phyloP scores from a whole-genome alignment of 2,888 invertebrate genomes.

The Oithona nana region DNA sequence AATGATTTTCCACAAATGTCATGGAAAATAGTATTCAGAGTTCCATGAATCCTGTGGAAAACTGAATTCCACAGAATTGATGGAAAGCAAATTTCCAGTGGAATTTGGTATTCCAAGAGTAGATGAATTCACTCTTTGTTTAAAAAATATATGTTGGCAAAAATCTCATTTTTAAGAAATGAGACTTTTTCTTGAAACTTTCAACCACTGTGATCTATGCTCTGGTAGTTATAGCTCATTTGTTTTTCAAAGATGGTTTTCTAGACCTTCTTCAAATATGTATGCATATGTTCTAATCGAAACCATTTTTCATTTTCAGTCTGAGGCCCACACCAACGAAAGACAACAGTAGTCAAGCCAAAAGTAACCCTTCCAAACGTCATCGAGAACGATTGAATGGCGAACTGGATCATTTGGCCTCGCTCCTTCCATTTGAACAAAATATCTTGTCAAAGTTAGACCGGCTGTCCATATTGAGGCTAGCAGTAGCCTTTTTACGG shows the following conservation, averaged over 20 bases:
- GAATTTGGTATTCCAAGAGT: no score
- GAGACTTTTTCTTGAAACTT: no score
- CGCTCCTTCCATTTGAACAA: constrained; percentile 85
- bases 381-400: constrained; percentile 95
- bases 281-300: constrained; percentile 1
- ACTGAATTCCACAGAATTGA: no score
- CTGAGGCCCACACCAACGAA: constrained; percentile 73
- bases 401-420: constrained; percentile 89
- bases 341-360: constrained; percentile 64
- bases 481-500: constrained; percentile 93
- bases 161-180: no score
- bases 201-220: no score
- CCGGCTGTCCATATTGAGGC: constrained; percentile 84
- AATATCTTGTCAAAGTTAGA: constrained; percentile 95
- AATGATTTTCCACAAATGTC: no score
- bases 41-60: no score
- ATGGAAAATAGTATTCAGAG: no score
- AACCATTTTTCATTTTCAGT: constrained; percentile 40
- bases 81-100: no score
- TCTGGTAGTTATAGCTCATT: no score
- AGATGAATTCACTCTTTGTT: no score
- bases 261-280: neutral
- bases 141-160: no score
- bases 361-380: constrained; percentile 93
- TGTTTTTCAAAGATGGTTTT: neutral